Percentiles rank a stretch among this genome's conserved stretches.
These are phyloP conservation scores for Spinus pinus DNA, from an alignment of 2,797 vertebrate species.

Conservation along the genomic window DNA sequence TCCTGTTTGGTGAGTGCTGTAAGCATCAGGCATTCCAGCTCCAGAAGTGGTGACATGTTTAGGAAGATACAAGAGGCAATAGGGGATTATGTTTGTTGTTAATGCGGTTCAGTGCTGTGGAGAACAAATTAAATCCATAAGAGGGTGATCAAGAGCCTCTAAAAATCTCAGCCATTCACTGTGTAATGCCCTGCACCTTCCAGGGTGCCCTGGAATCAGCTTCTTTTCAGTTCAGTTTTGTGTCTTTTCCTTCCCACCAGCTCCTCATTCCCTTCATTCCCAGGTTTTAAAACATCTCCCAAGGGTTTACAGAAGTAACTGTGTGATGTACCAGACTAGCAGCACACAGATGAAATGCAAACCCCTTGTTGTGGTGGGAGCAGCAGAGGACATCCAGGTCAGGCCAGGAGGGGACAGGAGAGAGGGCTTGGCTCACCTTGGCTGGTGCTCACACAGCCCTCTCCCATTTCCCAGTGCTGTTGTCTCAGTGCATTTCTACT, in stretches of 20 bases:
- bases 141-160: not conserved
- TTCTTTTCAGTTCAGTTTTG: not conserved
- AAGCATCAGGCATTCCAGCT: not conserved
- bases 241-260: not conserved
- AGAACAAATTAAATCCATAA: not conserved
- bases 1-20: not conserved
- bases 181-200: not conserved
- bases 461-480: not conserved
- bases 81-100: constrained; percentile 35
- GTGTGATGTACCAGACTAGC: not conserved
- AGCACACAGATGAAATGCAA: not conserved
- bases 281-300: not conserved
- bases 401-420: not conserved
- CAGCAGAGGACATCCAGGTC: not conserved
- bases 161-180: not conserved
- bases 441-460: not conserved
- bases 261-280: not conserved
- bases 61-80: constrained; percentile 24
- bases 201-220: not conserved
- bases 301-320: not conserved
- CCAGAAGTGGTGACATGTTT: constrained; percentile 22
- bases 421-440: not conserved
- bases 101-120: not conserved
- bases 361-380: not conserved
- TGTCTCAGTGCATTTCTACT: not conserved